Conservation (phyloP, 2,113 vertebrate genomes). For the Formicarius rufipectus region DNA sequence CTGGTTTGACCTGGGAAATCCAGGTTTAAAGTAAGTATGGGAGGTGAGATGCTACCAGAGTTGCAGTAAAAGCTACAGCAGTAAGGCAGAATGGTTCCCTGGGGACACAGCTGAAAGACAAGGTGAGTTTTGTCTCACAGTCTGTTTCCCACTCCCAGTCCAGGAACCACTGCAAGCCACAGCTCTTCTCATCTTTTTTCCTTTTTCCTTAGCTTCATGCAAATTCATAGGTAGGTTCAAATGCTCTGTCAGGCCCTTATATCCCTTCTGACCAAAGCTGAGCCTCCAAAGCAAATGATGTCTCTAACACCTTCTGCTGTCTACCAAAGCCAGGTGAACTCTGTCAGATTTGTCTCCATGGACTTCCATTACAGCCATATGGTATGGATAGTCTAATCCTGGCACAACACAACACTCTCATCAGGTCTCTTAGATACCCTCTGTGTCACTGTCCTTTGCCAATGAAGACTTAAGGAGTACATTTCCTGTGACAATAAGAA, state of each 20-base stretch:
- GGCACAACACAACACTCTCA: neutral
- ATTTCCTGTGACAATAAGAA: neutral
- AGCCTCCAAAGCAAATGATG: neutral
- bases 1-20: neutral
- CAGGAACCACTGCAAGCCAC: neutral
- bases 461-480: neutral
- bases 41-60: neutral
- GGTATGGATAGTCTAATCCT: neutral
- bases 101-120: neutral
- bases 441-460: neutral
- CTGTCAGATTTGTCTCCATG: neutral
- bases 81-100: neutral
- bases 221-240: neutral
- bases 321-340: neutral
- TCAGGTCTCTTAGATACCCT: neutral
- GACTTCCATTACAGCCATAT: neutral
- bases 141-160: neutral
- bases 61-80: neutral
- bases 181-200: neutral
- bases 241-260: neutral
- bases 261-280: neutral
- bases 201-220: neutral
- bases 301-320: neutral
- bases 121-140: neutral
- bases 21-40: neutral